phyloP scores from a whole-genome alignment of 1,140 invertebrate species.

The Drosophila truncata region DNA sequence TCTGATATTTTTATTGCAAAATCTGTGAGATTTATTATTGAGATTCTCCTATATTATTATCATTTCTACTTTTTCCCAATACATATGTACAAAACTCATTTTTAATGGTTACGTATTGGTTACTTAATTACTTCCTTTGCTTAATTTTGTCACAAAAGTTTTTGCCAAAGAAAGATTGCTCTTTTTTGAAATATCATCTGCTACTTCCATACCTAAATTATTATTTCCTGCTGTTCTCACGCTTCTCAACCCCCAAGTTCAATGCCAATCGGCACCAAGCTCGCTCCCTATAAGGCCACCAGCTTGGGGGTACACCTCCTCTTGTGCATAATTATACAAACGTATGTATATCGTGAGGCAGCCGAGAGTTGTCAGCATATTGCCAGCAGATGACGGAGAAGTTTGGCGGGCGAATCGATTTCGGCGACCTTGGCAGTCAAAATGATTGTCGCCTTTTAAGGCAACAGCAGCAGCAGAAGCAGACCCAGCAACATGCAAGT shows the following conservation, averaged over 20 bases:
- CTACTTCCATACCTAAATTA: slow-evolving; percentile 11
- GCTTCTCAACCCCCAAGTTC: slow-evolving; percentile 41
- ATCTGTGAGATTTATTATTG: background rate
- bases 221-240: slow-evolving; percentile 40
- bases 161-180: background rate
- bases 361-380: slow-evolving; percentile 47
- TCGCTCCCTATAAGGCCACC: slow-evolving; percentile 23
- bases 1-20: background rate
- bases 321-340: slow-evolving; percentile 33
- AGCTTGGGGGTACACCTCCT: slow-evolving; percentile 27
- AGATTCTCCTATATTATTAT: background rate
- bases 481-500: slow-evolving; percentile 60
- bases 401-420: slow-evolving; percentile 66
- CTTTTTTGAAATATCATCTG: background rate
- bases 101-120: background rate
- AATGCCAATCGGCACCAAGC: slow-evolving; percentile 23
- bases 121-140: background rate
- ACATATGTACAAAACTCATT: background rate
- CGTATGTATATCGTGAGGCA: slow-evolving; percentile 2
- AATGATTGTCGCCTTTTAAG: slow-evolving; percentile 75
- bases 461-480: slow-evolving; percentile 42
- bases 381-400: slow-evolving; percentile 47
- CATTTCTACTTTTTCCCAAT: background rate
- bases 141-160: background rate
- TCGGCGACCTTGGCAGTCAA: slow-evolving; percentile 80